phyloP scores from a whole-genome alignment of 2,888 invertebrate species.

The Dermolepida albohirtum region DNA sequence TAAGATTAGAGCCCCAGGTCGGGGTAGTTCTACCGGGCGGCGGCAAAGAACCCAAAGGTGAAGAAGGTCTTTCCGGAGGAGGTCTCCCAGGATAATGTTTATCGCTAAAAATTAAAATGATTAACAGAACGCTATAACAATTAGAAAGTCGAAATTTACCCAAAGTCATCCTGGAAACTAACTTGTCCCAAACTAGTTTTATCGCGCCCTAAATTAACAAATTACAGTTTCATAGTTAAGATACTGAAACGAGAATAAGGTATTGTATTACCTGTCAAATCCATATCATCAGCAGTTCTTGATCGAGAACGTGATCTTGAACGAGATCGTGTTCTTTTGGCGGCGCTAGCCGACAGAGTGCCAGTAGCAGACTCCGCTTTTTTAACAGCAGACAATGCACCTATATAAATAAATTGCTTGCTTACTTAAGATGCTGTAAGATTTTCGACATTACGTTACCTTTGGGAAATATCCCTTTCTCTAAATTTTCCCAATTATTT shows the following conservation, averaged over 20 bases:
- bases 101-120: constrained; percentile 1
- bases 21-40: constrained; percentile 56
- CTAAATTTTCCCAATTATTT: constrained; percentile 61
- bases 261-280: constrained; percentile 13
- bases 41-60: constrained; percentile 52
- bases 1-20: constrained; percentile 62
- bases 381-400: constrained; percentile 37
- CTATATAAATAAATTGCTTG: constrained; percentile 12
- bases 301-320: constrained; percentile 41
- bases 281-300: constrained; percentile 12
- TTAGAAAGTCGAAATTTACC: background rate
- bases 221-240: background rate
- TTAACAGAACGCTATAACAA: no score
- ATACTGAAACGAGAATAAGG: background rate
- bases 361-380: constrained; percentile 34
- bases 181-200: constrained; percentile 16
- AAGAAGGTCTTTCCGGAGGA: constrained; percentile 44
- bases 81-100: constrained; percentile 2
- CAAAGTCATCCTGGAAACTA: constrained; percentile 19
- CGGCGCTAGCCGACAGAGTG: background rate
- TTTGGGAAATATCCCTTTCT: constrained; percentile 60
- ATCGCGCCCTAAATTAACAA: constrained; percentile 15
- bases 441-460: constrained; percentile 43
- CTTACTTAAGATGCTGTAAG: background rate
- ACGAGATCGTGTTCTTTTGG: constrained; percentile 29